Base-by-base conservation (phyloP, 2,113 vertebrate species). In the Ivindomyrus marchei region DNA sequence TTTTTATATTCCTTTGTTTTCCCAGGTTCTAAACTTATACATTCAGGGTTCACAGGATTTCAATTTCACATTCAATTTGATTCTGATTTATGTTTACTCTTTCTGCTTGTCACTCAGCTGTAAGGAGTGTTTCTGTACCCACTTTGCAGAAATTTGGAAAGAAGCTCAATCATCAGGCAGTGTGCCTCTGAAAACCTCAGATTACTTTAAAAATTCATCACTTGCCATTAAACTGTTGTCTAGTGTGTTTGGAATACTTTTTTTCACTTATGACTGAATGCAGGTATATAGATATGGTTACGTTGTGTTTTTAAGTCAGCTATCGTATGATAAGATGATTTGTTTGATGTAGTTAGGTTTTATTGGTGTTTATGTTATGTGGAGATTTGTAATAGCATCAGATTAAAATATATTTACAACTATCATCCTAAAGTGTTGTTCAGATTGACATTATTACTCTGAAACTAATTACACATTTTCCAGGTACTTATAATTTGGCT, bases 31-130 rank as follows among this genome's bases (percentile, higher is more conserved):
- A 86, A 52, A 88, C 62, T 77, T 36, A 90, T 87, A 88, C 39
- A 56, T 45, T 88, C 47, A 80, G 21, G 77, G 47, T 77, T 87
- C 62, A n/a, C 27, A 7, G 89, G 85, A 50, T 62, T 74, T 90
- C 52, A 87, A 88, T 74, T 88, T 87, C 62, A 87, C 66, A 77
- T 90, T 89, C 77, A 89, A 47, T 85, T 89, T 80, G 49, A 53
- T 39, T 47, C 80, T 80, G 70, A 53, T 52, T 80, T 52, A 53
- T 80, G 49, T 89, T 31, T 47, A 47, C 24, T 89, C 74, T 89
- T 52, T 52, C 45, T 49, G 88, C 49, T 53, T 83, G 70, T 42
- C n/a, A 52, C 19, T 83, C 49, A 39, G 10, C 45, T 58, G 21
- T 58, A 58, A 89, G 21, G 36, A 58, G 24, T 42, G 58, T 74